Evolutionary conservation across 2,888 invertebrate species (phyloP).

Genomic region (Hermaeophaga mercurialis): DNA sequence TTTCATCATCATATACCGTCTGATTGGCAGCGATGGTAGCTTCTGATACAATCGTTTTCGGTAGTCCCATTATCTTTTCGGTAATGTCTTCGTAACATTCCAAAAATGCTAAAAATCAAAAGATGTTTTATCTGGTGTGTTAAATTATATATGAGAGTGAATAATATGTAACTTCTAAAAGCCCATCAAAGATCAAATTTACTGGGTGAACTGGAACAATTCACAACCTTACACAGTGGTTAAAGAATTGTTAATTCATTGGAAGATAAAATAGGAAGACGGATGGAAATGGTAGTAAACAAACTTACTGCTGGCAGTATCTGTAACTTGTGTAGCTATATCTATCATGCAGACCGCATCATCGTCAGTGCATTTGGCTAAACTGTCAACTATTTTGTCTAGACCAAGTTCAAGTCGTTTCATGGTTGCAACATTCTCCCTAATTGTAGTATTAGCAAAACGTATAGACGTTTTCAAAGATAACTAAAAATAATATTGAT

Average conservation of each 20-base stretch:
- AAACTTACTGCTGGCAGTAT: neutral
- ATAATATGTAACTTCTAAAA: too few relatives aligned
- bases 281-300: too few relatives aligned
- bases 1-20: slow-evolving; percentile 1
- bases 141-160: too few relatives aligned
- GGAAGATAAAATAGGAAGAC: too few relatives aligned
- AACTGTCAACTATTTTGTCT: neutral
- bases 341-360: slow-evolving; percentile 4
- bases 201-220: too few relatives aligned
- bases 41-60: neutral
- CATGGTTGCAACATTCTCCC: neutral
- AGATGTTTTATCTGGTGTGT: too few relatives aligned
- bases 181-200: too few relatives aligned
- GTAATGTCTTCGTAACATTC: too few relatives aligned
- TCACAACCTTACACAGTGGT: too few relatives aligned
- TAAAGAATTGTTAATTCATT: too few relatives aligned
- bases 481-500: slow-evolving; percentile 1
- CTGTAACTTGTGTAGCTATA: neutral
- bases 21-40: neutral
- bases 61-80: too few relatives aligned
- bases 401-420: neutral
- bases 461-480: neutral
- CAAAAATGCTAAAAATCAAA: too few relatives aligned
- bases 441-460: neutral
- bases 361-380: neutral